These are phyloP conservation scores for Cotesia typhae DNA, from an alignment of 1,140 invertebrate species.

Conservation along the genomic window DNA sequence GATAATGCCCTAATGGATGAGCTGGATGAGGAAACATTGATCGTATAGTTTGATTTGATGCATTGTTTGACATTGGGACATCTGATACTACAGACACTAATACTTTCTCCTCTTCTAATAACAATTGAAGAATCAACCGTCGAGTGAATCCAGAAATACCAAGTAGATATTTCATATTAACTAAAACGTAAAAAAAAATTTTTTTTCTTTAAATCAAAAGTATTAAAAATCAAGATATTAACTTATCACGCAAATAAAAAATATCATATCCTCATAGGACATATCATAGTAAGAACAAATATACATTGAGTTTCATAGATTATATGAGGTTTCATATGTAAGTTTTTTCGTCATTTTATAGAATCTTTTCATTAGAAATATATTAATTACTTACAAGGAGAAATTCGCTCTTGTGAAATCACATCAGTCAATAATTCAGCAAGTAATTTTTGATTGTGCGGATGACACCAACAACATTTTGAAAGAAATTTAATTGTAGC, in stretches of 20 bases:
- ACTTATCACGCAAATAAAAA: no score
- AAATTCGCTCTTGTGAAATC: conserved; percentile 73
- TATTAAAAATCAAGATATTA: no score
- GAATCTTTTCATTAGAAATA: neutral
- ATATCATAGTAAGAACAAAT: no score
- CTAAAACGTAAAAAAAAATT: neutral
- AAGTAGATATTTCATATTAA: conserved; percentile 66
- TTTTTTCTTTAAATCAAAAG: neutral
- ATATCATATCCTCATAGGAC: no score
- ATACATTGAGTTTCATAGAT: no score
- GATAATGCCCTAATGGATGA: conserved; percentile 67
- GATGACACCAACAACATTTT: conserved; percentile 84
- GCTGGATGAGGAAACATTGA: conserved; percentile 61
- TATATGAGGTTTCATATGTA: no score
- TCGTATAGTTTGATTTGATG: conserved; percentile 49
- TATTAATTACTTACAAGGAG: conserved; percentile 63
- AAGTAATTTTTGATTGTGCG: conserved; percentile 83
- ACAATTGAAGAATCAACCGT: conserved; percentile 82
- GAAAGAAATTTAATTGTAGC: conserved; percentile 80
- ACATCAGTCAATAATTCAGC: conserved; percentile 81
- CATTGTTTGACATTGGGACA: conserved; percentile 53
- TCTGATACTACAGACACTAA: conserved; percentile 75
- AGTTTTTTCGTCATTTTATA: no score
- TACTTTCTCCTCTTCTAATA: conserved; percentile 86
- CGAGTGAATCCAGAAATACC: conserved; percentile 88